A percentile compares a stretch with the other conserved stretches of the same genome.
These are phyloP conservation scores for Sprattus sprattus DNA, from an alignment of 2,113 vertebrate genomes.

Conservation along the genomic window DNA sequence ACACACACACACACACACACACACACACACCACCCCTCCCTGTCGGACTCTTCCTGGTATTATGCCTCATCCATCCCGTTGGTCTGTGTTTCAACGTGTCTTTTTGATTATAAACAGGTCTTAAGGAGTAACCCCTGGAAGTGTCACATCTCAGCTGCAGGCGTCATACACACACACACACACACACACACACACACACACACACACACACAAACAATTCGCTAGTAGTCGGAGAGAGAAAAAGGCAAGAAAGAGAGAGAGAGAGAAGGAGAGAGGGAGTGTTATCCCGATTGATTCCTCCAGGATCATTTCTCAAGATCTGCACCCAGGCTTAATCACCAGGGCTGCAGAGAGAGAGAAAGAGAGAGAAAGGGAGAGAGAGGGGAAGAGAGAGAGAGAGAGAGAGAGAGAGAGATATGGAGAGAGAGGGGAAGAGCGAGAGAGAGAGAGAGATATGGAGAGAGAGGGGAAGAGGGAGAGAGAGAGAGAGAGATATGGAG, in stretches of 20 bases:
- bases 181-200: too few species aligned
- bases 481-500: background rate
- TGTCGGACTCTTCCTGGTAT: too few species aligned
- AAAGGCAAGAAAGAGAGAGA: background rate
- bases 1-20: too few species aligned
- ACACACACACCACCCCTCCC: background rate
- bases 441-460: background rate
- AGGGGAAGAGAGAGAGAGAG: too few species aligned
- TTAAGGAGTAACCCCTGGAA: background rate
- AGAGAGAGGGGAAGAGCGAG: background rate
- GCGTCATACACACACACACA: too few species aligned
- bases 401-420: too few species aligned
- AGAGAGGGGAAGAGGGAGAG: background rate
- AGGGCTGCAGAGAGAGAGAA: background rate
- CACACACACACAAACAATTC: too few species aligned
- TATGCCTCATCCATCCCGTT: background rate
- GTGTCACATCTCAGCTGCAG: too few species aligned
- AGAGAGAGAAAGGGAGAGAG: too few species aligned
- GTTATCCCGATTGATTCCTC: background rate
- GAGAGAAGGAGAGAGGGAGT: background rate
- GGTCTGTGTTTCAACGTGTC: background rate
- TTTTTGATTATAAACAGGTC: conserved; percentile 9
- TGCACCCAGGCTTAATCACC: background rate
- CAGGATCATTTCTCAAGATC: background rate
- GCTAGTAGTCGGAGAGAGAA: background rate